Conservation (phyloP, 2,797 vertebrate species). For the Sternarchorhynchus goeldii region DNA sequence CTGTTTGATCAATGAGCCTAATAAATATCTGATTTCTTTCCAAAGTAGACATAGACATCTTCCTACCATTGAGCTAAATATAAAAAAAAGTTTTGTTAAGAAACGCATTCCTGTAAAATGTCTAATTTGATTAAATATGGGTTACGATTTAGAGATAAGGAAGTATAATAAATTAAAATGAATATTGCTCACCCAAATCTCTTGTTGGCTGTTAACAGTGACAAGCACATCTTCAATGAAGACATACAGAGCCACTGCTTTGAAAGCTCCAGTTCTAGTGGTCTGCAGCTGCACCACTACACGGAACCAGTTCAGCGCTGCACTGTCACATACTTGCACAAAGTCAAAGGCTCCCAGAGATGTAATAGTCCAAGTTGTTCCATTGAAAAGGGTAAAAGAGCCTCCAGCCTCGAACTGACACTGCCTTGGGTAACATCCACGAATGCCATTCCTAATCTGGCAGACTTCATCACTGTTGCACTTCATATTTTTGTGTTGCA, state of each 20-base stretch:
- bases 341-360: conserved; percentile 71
- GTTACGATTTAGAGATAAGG: not conserved
- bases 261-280: conserved; percentile 57
- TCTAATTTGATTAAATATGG: not conserved
- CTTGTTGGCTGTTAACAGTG: conserved; percentile 45
- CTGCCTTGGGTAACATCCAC: conserved; percentile 65
- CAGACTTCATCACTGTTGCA: conserved; percentile 68
- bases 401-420: conserved; percentile 60
- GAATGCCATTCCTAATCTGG: conserved; percentile 52
- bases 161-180: not conserved
- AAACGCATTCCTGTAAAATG: not conserved
- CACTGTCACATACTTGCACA: conserved; percentile 40
- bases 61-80: conserved; percentile 58
- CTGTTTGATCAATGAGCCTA: conserved; percentile 8
- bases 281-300: conserved; percentile 61
- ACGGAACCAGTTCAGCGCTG: conserved; percentile 61
- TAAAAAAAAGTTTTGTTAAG: not conserved
- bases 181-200: conserved; percentile 56
- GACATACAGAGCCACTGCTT: conserved; percentile 41
- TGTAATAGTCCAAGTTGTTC: conserved; percentile 65
- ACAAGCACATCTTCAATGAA: conserved; percentile 52
- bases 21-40: conserved; percentile 43
- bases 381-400: conserved; percentile 68
- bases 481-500: conserved; percentile 49
- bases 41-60: conserved; percentile 19